Conservation (phyloP, 2,113 vertebrate species). For the Odocoileus virginianus region DNA sequence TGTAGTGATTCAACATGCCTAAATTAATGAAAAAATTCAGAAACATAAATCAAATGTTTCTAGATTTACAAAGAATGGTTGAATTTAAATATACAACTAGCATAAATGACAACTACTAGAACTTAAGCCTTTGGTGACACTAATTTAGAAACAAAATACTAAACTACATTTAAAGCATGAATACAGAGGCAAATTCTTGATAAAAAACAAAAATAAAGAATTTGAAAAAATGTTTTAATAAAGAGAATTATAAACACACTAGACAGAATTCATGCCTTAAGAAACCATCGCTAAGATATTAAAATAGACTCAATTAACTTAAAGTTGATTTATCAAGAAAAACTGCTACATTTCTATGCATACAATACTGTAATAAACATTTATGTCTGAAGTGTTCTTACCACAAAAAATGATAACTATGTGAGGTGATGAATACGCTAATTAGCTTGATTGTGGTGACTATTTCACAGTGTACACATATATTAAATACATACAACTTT, state of each 20-base stretch:
- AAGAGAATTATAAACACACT: background rate
- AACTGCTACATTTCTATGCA: background rate
- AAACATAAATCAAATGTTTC: background rate
- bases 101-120: background rate
- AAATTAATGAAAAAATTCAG: background rate
- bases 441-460: background rate
- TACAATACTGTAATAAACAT: background rate
- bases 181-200: background rate
- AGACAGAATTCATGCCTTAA: background rate
- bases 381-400: background rate
- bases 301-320: background rate
- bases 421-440: background rate
- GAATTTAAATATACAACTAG: background rate
- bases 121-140: background rate
- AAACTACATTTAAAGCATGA: background rate
- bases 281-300: background rate
- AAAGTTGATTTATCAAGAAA: background rate
- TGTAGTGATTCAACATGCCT: background rate
- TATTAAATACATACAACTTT: background rate
- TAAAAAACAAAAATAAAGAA: constrained; percentile 40
- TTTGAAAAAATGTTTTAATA: constrained; percentile 1
- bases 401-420: background rate
- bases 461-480: background rate
- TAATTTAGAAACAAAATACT: constrained; percentile 8
- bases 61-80: constrained; percentile 32